phyloP scores from a whole-genome alignment of 2,113 vertebrate genomes.

The Ceyx cyanopectus region DNA sequence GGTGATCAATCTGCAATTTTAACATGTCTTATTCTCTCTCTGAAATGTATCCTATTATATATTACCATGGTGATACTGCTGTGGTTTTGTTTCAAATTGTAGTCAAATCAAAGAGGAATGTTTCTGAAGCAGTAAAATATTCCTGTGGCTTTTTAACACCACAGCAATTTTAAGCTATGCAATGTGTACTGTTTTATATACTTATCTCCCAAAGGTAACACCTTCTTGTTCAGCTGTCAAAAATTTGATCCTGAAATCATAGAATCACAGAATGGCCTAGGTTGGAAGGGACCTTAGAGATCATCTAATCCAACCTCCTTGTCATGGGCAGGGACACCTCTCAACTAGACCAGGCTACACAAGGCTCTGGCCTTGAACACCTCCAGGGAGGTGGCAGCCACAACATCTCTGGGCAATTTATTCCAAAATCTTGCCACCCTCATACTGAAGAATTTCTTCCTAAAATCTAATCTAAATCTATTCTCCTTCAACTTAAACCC shows the following conservation, averaged over 20 bases:
- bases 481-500: no score
- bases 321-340: no score
- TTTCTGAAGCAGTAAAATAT: slow-evolving; percentile 7
- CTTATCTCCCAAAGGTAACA: neutral
- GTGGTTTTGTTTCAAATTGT: neutral
- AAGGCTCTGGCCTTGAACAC: no score
- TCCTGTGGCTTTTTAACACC: slow-evolving; percentile 16
- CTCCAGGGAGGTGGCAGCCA: no score
- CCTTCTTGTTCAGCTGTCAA: neutral
- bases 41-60: neutral
- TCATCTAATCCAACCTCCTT: no score
- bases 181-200: neutral
- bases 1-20: slow-evolving; percentile 12
- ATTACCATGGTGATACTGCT: neutral
- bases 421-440: no score
- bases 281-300: no score
- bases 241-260: neutral
- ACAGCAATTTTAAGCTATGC: neutral
- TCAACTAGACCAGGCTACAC: no score
- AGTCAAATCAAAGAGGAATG: slow-evolving; percentile 11
- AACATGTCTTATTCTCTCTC: neutral
- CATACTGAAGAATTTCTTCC: no score
- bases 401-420: no score
- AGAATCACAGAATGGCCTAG: no score
- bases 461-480: no score